These are phyloP conservation scores for Lasioglossum figueresi DNA, from an alignment of 2,888 invertebrate genomes.

Conservation along the genomic window DNA sequence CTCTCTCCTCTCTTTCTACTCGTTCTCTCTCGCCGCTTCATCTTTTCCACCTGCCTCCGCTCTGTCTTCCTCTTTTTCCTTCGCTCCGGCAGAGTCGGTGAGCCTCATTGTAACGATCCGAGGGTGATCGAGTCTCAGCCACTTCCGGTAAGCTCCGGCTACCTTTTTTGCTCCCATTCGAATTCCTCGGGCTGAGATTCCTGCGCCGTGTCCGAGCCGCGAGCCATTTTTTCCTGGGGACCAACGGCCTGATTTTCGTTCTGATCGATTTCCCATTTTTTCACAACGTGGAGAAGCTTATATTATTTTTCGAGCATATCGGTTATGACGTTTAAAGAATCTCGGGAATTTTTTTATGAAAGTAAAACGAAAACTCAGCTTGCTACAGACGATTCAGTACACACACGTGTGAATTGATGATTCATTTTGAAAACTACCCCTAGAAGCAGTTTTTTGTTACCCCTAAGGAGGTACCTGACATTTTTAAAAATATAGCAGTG, in stretches of 20 bases:
- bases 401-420: not conserved
- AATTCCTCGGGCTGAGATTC: conserved; percentile 41
- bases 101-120: conserved; percentile 68
- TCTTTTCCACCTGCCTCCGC: conserved; percentile 42
- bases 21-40: not conserved
- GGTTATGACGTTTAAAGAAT: not conserved
- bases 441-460: not conserved
- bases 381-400: not conserved
- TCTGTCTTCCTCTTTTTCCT: conserved; percentile 37
- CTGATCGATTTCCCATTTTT: not conserved
- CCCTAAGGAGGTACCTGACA: too few species aligned
- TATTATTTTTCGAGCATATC: not conserved
- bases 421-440: not conserved
- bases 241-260: not conserved
- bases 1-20: conserved; percentile 31
- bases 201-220: not conserved
- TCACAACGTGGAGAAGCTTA: too few species aligned
- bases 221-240: not conserved
- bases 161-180: conserved; percentile 45
- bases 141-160: conserved; percentile 73
- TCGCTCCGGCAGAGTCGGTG: conserved; percentile 43
- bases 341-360: too few species aligned
- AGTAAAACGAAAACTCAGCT: not conserved
- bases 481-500: not conserved
- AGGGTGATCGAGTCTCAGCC: conserved; percentile 77